phyloP scores from a whole-genome alignment of 2,113 vertebrate species.

The Takifugu flavidus region DNA sequence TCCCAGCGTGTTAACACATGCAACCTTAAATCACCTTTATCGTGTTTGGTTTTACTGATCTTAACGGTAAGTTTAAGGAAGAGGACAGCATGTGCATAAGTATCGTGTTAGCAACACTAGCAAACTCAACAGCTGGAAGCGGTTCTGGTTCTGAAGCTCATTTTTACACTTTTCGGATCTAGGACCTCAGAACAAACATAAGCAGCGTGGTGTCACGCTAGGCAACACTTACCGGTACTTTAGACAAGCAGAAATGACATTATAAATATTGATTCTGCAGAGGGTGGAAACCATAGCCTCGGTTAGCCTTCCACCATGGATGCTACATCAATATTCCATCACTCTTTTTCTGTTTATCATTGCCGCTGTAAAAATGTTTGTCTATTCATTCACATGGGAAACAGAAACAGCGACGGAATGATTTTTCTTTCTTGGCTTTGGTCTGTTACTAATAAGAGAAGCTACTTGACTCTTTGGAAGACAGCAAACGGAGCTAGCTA shows the following conservation, averaged over 20 bases:
- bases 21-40: too few species aligned
- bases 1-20: too few species aligned
- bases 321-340: background rate
- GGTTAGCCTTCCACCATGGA: constrained; percentile 9
- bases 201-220: too few species aligned
- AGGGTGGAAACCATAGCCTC: constrained; percentile 9
- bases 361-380: background rate
- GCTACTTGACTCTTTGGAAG: background rate
- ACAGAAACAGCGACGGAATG: constrained; percentile 8
- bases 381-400: background rate
- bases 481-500: constrained; percentile 20
- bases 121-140: background rate
- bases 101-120: constrained; percentile 6
- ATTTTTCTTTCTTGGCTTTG: background rate
- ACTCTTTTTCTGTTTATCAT: background rate
- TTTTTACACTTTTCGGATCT: background rate
- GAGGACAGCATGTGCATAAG: constrained; percentile 15
- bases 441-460: background rate
- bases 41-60: too few species aligned
- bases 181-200: background rate
- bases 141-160: accelerated
- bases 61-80: background rate
- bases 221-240: background rate
- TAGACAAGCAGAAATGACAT: background rate
- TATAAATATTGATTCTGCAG: background rate